Evolutionary conservation across 2,113 vertebrate species (phyloP).

Genomic region (Scophthalmus maximus): DNA sequence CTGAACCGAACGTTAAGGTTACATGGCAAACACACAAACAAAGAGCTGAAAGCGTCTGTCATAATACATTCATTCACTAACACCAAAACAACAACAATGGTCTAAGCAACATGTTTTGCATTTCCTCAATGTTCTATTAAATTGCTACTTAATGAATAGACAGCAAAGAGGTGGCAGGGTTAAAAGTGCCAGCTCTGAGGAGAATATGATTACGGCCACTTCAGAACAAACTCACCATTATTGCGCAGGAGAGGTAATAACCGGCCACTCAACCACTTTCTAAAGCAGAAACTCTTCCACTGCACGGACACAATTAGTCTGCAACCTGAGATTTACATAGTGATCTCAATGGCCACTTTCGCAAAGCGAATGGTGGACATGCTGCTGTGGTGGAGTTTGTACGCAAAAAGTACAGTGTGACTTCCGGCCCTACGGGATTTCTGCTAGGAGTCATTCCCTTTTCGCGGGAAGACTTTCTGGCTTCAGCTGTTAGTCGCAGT

Average conservation of each 20-base stretch:
- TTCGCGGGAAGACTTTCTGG: no score
- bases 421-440: no score
- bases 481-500: no score
- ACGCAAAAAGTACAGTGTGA: neutral
- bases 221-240: constrained; percentile 39
- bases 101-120: constrained; percentile 38
- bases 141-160: constrained; percentile 45
- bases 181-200: constrained; percentile 18
- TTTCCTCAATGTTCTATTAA: constrained; percentile 53
- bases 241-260: constrained; percentile 37
- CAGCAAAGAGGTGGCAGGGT: constrained; percentile 3
- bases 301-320: constrained; percentile 36
- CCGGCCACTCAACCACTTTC: constrained; percentile 6
- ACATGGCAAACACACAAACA: neutral
- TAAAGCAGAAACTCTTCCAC: constrained; percentile 26
- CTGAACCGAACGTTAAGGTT: neutral
- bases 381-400: neutral
- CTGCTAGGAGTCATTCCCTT: no score
- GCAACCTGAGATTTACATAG: constrained; percentile 39
- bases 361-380: constrained; percentile 27
- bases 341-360: constrained; percentile 34
- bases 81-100: constrained; percentile 60
- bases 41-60: neutral
- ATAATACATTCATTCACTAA: constrained; percentile 53
- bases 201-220: constrained; percentile 34